Evolutionary conservation across 2,113 vertebrate species (phyloP).

Genomic region (Gila orcuttii): DNA sequence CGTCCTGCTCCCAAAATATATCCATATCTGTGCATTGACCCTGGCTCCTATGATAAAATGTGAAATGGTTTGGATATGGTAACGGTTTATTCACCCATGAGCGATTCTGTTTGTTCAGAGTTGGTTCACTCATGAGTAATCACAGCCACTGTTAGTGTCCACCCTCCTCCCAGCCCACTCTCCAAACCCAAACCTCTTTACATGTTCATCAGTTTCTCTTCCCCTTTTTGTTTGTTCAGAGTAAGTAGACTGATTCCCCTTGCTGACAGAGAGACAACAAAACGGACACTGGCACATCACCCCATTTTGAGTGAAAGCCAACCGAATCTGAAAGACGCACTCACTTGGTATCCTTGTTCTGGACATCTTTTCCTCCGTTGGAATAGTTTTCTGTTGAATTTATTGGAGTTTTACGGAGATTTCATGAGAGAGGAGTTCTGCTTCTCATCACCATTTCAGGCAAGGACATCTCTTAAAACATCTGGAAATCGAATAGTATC

Average conservation of each 20-base stretch:
- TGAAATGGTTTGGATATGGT: neutral
- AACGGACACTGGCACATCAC: neutral
- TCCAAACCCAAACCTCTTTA: constrained; percentile 1
- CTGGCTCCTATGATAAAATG: constrained; percentile 2
- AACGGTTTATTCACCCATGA: constrained; percentile 17
- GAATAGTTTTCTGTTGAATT: neutral
- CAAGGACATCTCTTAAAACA: neutral
- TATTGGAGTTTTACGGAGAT: neutral
- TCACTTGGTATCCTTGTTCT: neutral
- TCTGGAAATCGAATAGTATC: neutral
- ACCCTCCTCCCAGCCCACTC: neutral
- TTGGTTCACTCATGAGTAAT: constrained; percentile 26
- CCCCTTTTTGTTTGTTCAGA: constrained; percentile 22
- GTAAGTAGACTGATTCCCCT: neutral
- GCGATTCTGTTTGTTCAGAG: neutral
- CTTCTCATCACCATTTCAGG: neutral
- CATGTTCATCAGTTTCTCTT: neutral
- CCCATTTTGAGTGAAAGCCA: neutral
- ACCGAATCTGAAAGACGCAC: neutral
- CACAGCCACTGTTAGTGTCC: neutral
- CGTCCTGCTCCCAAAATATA: neutral
- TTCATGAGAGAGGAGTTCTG: neutral
- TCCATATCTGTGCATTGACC: neutral
- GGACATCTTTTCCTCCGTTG: neutral
- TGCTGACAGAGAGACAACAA: neutral